Conservation (phyloP, 2,888 invertebrate species). For the Phytoseiulus persimilis region DNA sequence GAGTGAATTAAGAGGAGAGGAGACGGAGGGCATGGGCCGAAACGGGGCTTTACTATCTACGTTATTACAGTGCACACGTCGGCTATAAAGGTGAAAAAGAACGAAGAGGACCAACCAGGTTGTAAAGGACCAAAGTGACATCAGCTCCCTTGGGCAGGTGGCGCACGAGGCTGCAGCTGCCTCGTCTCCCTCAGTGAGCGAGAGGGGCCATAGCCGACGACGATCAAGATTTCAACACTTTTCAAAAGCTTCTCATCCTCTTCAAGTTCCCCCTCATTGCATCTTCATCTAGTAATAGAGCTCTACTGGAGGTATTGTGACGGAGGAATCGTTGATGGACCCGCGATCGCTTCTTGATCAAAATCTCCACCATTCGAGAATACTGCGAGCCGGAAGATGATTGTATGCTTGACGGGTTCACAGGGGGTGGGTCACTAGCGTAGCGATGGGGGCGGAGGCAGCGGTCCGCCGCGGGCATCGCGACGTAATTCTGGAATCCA, state of each 20-base stretch:
- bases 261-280: not conserved
- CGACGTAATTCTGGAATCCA: too few relatives aligned
- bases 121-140: slow-evolving; percentile 5
- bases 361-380: too few relatives aligned
- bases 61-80: not conserved
- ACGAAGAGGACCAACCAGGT: not conserved
- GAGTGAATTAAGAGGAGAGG: not conserved
- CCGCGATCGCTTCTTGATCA: too few relatives aligned
- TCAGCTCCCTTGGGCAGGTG: not conserved
- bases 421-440: too few relatives aligned
- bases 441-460: too few relatives aligned
- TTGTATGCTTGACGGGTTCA: too few relatives aligned
- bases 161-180: not conserved
- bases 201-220: not conserved
- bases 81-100: not conserved
- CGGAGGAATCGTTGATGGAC: too few relatives aligned
- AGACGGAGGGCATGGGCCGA: not conserved
- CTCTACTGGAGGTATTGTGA: too few relatives aligned
- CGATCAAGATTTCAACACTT: not conserved
- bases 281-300: too few relatives aligned
- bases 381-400: too few relatives aligned
- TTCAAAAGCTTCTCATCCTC: not conserved
- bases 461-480: too few relatives aligned
- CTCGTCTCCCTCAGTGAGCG: not conserved
- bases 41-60: not conserved